phyloP scores from a whole-genome alignment of 2,113 vertebrate genomes.

The Triplophysa dalaica region DNA sequence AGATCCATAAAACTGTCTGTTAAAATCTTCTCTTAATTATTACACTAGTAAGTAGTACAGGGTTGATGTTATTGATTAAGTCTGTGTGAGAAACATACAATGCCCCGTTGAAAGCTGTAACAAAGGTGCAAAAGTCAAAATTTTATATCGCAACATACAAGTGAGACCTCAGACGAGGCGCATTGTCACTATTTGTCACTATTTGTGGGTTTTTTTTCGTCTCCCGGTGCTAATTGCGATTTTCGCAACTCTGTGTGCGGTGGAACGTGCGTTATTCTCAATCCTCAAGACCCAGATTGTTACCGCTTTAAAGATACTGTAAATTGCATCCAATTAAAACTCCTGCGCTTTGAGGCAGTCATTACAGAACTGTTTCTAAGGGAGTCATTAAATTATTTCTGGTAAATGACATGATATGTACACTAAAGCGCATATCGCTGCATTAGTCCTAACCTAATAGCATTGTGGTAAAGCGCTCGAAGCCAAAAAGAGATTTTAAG shows the following conservation, averaged over 20 bases:
- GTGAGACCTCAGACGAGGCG: not conserved
- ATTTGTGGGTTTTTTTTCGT: conserved; percentile 23
- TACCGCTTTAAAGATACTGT: conserved; percentile 10
- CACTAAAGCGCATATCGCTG: conserved; percentile 4
- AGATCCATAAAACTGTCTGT: not conserved
- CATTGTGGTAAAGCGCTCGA: conserved; percentile 15
- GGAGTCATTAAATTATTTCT: conserved; percentile 32
- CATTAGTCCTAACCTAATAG: conserved; percentile 29
- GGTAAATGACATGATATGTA: conserved; percentile 36
- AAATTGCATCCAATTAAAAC: conserved; percentile 43
- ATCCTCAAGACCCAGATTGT: conserved; percentile 2
- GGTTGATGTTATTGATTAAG: conserved; percentile 12
- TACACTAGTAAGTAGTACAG: not conserved
- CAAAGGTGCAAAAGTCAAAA: not conserved
- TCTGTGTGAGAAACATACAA: conserved; percentile 12
- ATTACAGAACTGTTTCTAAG: not conserved
- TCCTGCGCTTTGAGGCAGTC: conserved; percentile 20
- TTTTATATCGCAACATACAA: conserved; percentile 7
- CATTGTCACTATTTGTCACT: conserved; percentile 15
- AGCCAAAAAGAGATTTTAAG: conserved; percentile 22
- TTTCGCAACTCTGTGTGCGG: conserved; percentile 29
- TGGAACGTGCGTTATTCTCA: conserved; percentile 16
- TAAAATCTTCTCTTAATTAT: not conserved
- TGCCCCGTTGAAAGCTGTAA: conserved; percentile 9
- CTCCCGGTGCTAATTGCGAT: conserved; percentile 47